Base-by-base conservation (phyloP, 2,113 vertebrate genomes). In the Anser cygnoides region DNA sequence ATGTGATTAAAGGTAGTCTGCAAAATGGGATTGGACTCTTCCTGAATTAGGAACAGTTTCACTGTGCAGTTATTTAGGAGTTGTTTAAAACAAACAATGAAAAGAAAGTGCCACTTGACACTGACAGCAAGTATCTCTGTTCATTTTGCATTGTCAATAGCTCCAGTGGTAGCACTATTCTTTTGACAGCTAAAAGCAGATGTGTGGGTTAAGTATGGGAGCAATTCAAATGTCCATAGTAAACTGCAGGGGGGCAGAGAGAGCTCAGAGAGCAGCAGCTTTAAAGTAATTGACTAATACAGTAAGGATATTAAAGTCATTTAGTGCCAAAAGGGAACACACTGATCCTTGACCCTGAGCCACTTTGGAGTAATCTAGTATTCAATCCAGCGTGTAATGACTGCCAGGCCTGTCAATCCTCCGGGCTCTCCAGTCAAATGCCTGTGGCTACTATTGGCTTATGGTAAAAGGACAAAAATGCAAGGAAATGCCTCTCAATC, bases 381-480 rank as follows among this genome's bases (percentile, higher is more conserved):
- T 99, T 99, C 99, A 99, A 99, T 99, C 99, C 99, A 99, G 99
- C 99, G 98, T 99, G 99, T 99, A 99, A 99, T 99, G 99, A 99
- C 99, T 99, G 99, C 99, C 98, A 98, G 98, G 98, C 98, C 99
- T 99, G 99, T 99, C 99, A 99, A 99, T 99, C 99, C 99, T 99
- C 97, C 97, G 72, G 98, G 98, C 98, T 99, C 98, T 98, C 98
- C 97, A 98, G 98, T 98, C 97, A 98, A 98, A 98, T 98, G 98
- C 98, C 98, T 98, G 97, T 98, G 98, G 98, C 98, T 98, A 98
- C 98, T 98, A 98, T 97, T 98, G 98, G 98, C 97, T 98, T 98
- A 98, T 98, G 97, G 98, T 98, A 98, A 98, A 98, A 98, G 97
- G 97, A 98, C 97, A 98, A 98, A 98, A 98, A 98, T 96, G 97